Conservation (phyloP, 1,140 invertebrate genomes). For the Lepidotrigona ventralis region DNA sequence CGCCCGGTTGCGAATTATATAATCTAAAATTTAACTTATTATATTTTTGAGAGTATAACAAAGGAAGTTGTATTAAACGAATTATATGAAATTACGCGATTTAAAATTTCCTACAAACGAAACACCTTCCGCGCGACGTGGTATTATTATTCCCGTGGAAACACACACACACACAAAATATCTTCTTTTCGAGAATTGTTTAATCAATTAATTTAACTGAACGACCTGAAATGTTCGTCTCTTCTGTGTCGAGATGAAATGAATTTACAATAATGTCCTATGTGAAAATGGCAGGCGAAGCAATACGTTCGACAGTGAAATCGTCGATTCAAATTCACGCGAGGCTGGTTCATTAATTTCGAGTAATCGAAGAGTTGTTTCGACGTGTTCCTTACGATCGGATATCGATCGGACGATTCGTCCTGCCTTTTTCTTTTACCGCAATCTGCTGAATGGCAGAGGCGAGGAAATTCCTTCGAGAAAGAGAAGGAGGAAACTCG, state of each 20-base stretch:
- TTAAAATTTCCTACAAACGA: too few relatives aligned
- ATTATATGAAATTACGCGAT: too few relatives aligned
- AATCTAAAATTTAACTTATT: too few relatives aligned
- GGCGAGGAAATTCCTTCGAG: neutral
- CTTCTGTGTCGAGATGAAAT: neutral
- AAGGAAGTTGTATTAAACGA: too few relatives aligned
- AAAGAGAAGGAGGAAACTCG: neutral
- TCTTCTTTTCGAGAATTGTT: neutral
- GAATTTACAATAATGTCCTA: neutral
- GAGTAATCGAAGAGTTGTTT: neutral
- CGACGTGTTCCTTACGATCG: neutral
- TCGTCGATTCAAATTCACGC: neutral
- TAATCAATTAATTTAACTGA: neutral
- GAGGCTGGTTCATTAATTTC: too few relatives aligned
- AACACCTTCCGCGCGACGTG: too few relatives aligned
- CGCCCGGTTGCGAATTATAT: too few relatives aligned
- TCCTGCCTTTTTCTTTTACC: neutral
- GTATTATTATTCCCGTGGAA: too few relatives aligned
- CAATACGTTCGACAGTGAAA: neutral
- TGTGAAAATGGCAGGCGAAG: neutral
- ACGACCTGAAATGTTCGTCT: neutral
- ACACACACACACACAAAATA: too few relatives aligned
- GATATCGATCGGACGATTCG: constrained; percentile 13
- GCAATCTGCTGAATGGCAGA: constrained; percentile 9
- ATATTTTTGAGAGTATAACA: too few relatives aligned